Evolutionary conservation across 2,797 vertebrate genomes (phyloP).

Genomic region (Alectoris magna): DNA sequence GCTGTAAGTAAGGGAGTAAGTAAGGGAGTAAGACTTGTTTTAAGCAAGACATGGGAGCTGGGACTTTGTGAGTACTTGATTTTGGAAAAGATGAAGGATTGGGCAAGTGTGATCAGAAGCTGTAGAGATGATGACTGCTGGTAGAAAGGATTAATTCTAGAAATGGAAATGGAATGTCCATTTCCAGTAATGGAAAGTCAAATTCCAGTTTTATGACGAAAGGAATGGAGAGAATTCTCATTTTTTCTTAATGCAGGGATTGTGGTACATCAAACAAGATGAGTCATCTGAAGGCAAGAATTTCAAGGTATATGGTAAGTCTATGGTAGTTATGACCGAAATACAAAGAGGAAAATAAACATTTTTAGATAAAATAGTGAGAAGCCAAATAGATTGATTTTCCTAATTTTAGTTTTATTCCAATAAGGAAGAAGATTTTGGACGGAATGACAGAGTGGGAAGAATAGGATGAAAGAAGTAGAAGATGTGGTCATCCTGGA

Average conservation of each 20-base stretch:
- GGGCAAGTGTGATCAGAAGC: background rate
- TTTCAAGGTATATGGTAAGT: background rate
- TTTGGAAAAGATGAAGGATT: background rate
- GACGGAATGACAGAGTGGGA: background rate
- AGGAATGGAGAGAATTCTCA: background rate
- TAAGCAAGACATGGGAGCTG: background rate
- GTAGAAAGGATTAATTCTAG: background rate
- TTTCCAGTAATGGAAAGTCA: background rate
- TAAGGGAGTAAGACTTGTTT: background rate
- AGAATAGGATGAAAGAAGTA: background rate
- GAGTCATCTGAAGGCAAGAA: background rate
- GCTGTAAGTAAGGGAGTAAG: background rate
- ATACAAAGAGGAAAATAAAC: background rate
- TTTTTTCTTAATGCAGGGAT: background rate
- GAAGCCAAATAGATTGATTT: accelerated
- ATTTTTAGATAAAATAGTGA: background rate
- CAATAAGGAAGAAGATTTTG: background rate
- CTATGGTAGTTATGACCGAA: background rate
- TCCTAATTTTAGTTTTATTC: background rate
- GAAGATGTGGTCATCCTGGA: background rate
- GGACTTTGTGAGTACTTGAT: background rate
- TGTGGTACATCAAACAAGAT: background rate
- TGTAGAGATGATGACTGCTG: background rate
- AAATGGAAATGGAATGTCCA: background rate
- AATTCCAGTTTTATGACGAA: background rate